Base-by-base conservation (phyloP, 2,113 vertebrate genomes). In the Brachirus orientalis region DNA sequence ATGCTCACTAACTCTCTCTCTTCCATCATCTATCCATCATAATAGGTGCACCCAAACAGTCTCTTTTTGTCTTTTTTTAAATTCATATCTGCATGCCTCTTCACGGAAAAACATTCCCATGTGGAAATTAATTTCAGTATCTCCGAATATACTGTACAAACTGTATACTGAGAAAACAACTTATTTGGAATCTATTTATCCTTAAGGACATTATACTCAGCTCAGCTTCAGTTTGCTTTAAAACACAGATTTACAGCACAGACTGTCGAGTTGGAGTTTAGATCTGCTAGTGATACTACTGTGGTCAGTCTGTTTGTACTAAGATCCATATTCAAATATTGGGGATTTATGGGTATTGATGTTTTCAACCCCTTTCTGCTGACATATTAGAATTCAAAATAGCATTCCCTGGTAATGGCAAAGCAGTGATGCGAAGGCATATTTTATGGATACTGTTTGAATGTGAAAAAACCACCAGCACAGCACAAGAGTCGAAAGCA, bases 291-390 rank as follows among this genome's bases (percentile, higher is more conserved):
- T 72, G 60, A 72, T 77, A 62, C 70, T 68, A 77, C 79, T 69
- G 66, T 37, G 80, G 84, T 89, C 81, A 77, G 54, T 79, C 69
- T 55, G 65, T 83, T 82, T 88, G 74, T 87, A 75, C 62, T 58
- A 38, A 16, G 73, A 89, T 89, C 87, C 74, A 86, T 88, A 85
- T 90, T 89, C 83, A 91, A 86, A 91, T 84, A 83, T 84, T 78
- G 47, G 83, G 75, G 77, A 87, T 89, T 90, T 86, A 79, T 84
- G 73, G 64, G 57, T 84, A 86, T 91, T 86, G 88, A 88, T 90
- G 84, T 80, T 84, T 84, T 88, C 74, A 79, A 84, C 79, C 60
- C 79, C 68, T 57, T 91, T 90, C 75, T 85, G 89, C 91, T 91
- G 91, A 92, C 86, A 69, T 78, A 41, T 63, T 69, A 18, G 66